Conservation (phyloP, 2,797 vertebrate genomes). For the Acomys russatus region DNA sequence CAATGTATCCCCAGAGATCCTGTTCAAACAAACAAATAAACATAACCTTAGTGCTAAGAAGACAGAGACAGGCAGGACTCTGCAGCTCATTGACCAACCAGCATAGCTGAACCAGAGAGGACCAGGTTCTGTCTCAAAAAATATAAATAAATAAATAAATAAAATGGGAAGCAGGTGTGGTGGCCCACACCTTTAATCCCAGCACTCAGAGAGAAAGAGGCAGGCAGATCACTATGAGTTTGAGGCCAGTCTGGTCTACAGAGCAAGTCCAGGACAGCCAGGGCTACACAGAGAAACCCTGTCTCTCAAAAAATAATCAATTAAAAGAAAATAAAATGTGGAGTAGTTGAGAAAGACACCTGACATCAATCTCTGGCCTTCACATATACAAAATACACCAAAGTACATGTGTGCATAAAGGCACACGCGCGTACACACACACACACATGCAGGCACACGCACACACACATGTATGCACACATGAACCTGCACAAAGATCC, state of each 20-base stretch:
- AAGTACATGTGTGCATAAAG: no score
- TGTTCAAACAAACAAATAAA: background rate
- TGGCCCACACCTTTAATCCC: no score
- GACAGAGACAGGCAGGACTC: background rate
- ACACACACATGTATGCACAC: background rate
- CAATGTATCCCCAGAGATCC: background rate
- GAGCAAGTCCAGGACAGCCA: no score
- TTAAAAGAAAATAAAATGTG: background rate
- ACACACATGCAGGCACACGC: background rate
- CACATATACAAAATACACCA: background rate
- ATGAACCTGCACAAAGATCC: background rate
- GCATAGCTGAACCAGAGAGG: background rate
- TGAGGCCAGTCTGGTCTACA: no score
- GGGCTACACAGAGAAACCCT: no score
- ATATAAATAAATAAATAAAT: background rate
- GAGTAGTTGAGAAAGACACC: background rate
- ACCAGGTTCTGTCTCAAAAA: background rate
- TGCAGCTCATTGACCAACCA: background rate
- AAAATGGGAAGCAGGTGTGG: no score
- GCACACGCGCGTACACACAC: no score
- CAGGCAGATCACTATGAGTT: no score
- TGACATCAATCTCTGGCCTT: background rate
- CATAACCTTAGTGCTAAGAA: background rate
- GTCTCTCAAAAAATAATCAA: no score
- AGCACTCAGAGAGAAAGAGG: no score